phyloP scores from a whole-genome alignment of 2,888 invertebrate genomes.

The Tineola bisselliella region DNA sequence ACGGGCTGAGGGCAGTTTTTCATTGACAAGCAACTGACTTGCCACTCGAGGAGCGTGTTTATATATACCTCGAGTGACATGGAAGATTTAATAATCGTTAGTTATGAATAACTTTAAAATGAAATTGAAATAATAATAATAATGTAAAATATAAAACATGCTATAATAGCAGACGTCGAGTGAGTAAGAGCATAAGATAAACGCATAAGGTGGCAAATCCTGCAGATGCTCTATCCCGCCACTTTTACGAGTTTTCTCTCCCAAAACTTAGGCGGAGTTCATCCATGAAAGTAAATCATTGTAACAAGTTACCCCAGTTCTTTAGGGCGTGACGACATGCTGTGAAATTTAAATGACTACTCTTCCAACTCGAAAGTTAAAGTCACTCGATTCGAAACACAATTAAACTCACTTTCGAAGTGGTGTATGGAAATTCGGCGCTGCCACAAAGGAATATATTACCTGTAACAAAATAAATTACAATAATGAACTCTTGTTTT shows the following conservation, averaged over 20 bases:
- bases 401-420: neutral
- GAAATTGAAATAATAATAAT: no score
- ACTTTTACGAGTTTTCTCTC: conserved; percentile 12
- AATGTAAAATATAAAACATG: neutral
- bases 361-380: neutral
- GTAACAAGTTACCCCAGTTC: conserved; percentile 11
- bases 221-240: conserved; percentile 10
- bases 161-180: neutral
- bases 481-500: neutral
- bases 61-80: no score
- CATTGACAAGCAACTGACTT: no score
- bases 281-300: conserved; percentile 14
- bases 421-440: neutral
- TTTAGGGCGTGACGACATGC: conserved; percentile 13
- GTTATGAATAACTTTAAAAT: no score
- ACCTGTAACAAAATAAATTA: conserved; percentile 8
- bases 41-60: no score
- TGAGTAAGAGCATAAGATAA: neutral
- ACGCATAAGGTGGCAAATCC: conserved; percentile 7
- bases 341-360: conserved; percentile 6
- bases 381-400: neutral
- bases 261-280: conserved; percentile 10
- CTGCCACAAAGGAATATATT: neutral
- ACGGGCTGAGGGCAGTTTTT: no score
- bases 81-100: no score